Percentiles rank a stretch among this genome's conserved stretches.
phyloP scores from a whole-genome alignment of 2,113 vertebrate species.

The Melospiza georgiana region DNA sequence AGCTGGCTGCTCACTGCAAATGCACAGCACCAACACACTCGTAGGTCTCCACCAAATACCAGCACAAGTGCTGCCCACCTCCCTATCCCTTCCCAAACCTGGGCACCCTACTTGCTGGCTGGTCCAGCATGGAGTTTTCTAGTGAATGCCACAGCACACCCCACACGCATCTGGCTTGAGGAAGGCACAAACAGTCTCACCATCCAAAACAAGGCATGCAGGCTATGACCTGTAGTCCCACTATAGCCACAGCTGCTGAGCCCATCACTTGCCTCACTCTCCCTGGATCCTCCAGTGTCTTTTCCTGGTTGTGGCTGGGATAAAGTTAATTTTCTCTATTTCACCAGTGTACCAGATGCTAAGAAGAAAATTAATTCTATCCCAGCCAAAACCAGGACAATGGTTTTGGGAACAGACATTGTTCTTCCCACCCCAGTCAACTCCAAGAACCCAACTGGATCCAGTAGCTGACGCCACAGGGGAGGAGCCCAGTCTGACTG shows the following conservation, averaged over 20 bases:
- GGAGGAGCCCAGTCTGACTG: background rate
- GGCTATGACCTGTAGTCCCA: accelerated
- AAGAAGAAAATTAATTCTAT: background rate
- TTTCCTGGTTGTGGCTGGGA: background rate
- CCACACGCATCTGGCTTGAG: background rate
- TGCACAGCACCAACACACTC: background rate
- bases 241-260: background rate
- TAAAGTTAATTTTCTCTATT: background rate
- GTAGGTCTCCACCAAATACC: background rate
- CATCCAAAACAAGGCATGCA: no score
- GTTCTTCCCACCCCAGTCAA: background rate
- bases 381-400: background rate
- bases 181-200: background rate
- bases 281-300: accelerated
- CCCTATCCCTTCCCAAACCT: accelerated
- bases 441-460: accelerated
- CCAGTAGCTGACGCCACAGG: no score
- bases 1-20: accelerated
- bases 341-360: background rate
- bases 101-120: accelerated
- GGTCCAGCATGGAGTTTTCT: background rate
- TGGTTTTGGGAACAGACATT: background rate
- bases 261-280: background rate
- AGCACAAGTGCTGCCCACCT: background rate
- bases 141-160: accelerated